Base-by-base conservation (phyloP, 2,888 invertebrate species). In the Galerucella calmariensis region DNA sequence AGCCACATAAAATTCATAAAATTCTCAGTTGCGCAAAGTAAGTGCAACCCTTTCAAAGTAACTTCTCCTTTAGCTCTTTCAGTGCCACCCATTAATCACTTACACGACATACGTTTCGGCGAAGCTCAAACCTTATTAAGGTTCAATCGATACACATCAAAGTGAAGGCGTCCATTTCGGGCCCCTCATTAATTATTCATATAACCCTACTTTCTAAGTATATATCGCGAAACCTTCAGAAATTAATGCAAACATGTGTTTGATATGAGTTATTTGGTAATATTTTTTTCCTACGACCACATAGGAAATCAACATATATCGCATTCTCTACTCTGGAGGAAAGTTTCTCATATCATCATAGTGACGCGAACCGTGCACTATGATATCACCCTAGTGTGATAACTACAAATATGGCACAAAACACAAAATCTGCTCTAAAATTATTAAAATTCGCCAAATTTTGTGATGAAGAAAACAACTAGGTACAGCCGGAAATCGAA, bases 191-290 rank as follows among this genome's bases (percentile, higher is more conserved):
- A 77, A 75, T 77, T 75, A 77, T 77, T 77, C 77, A 73, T 77
- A 73, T 66, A 56, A 65, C 73, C 70, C 69, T 71, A 41, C 35
- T 41, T 63, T 67, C 56, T 69, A 62, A 61, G 68, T 69, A 62
- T 35, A 41, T 41, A 41, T 41, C 41, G 27, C 12, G 27, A 6
- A 10, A 70, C 72, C 74, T 75, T 67, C 69, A 69, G 73, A 74
- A 79, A 78, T 79, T 78, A 79, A 74, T 72, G 67, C 61, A 62
- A 68, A 77, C 77, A 75, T 74, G 77, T 78, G 78, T 69, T 77
- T 77, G 67, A 78, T 77, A 78, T 77, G 73, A 77, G 69, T 75
- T 12, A 14, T 62, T 44, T 62, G 10, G 14, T 62, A 41, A 41
- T n/a, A 12, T n/a, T 14, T 3, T 51, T 51, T 27, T 27, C 4